Base-by-base conservation (phyloP, 2,888 invertebrate species). In the Drosophila siamana region DNA sequence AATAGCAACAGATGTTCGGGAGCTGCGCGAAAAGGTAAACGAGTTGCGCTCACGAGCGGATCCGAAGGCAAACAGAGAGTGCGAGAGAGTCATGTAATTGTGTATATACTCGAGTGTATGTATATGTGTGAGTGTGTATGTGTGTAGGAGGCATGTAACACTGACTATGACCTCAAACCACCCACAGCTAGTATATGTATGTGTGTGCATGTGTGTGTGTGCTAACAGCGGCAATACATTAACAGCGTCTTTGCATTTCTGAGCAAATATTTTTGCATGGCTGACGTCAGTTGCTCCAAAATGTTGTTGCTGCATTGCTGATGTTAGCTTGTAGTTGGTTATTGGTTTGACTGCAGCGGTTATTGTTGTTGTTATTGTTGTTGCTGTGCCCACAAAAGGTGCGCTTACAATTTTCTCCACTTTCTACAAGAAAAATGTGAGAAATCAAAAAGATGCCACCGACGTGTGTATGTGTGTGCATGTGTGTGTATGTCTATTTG, bases 391-490 rank as follows among this genome's bases (percentile, higher is more conserved):
- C 83, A 82, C 86, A 83, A 86, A 86, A 75, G 84, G 79, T 81
- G 78, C 78, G 81, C 78, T 80, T 65, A 79, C 78, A 80, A 80
- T 79, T 79, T 79, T 79, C 78, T 80, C 78, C 88, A 87, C 83
- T 83, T 83, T 83, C 83, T 83, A 88, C 88, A 70, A 82, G 86
- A 83, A 77, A 88, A 80, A 88, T 88, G 88, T 83, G 88, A 83
- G 88, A 83, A 86, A 83, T 87, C 86, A 86, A 79, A 82, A 83
- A 85, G 88, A 87, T 83, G 88, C 83, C 74, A 88, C 61, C 63
- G 60, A 62, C 62, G 36, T 70, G 57, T 48, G 15, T 60, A 19
- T 63, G 16, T 47, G 11, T 51, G 19, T 59, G 43, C 48, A n/a
- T 60, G 15, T 63, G 16, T 47, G 11, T 51, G 19, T 59, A 38